Evolutionary conservation across 2,888 invertebrate species (phyloP).

Genomic region (Dasypogon diadema): DNA sequence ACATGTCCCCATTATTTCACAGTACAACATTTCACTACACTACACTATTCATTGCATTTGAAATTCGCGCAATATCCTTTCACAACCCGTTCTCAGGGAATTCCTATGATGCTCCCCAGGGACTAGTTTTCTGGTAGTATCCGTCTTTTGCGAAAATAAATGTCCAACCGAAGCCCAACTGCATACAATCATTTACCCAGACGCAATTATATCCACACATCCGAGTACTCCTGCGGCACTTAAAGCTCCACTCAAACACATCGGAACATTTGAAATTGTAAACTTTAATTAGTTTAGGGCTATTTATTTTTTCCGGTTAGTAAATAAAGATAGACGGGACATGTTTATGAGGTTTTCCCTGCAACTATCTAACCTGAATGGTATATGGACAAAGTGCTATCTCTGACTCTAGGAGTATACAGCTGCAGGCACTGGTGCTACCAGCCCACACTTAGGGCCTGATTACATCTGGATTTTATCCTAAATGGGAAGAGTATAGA

Average conservation of each 20-base stretch:
- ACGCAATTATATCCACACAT: slow-evolving; percentile 45
- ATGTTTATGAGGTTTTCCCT: slow-evolving; percentile 48
- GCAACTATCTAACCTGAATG: slow-evolving; percentile 48
- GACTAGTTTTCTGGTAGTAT: slow-evolving; percentile 23
- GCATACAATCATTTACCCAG: slow-evolving; percentile 43
- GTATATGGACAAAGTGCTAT: background rate
- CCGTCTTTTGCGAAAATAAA: slow-evolving; percentile 43
- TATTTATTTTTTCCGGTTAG: slow-evolving; percentile 58
- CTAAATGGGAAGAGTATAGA: background rate
- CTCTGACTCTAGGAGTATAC: slow-evolving; percentile 1
- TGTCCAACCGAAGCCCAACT: slow-evolving; percentile 19
- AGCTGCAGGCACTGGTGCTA: background rate
- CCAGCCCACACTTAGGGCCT: slow-evolving; percentile 12
- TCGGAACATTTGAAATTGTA: slow-evolving; percentile 54
- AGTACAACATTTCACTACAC: slow-evolving; percentile 35
- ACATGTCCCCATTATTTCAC: slow-evolving; percentile 16
- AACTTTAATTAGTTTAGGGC: slow-evolving; percentile 58
- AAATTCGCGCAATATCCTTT: slow-evolving; percentile 17
- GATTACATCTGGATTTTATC: slow-evolving; percentile 47
- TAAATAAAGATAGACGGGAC: slow-evolving; percentile 53
- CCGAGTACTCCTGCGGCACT: slow-evolving; percentile 35
- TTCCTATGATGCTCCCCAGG: slow-evolving; percentile 6
- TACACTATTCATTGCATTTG: slow-evolving; percentile 23
- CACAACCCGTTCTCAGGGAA: background rate
- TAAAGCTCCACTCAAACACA: slow-evolving; percentile 22